These are phyloP conservation scores for Apodemia mormo DNA, from an alignment of 2,888 invertebrate genomes.

Conservation along the genomic window DNA sequence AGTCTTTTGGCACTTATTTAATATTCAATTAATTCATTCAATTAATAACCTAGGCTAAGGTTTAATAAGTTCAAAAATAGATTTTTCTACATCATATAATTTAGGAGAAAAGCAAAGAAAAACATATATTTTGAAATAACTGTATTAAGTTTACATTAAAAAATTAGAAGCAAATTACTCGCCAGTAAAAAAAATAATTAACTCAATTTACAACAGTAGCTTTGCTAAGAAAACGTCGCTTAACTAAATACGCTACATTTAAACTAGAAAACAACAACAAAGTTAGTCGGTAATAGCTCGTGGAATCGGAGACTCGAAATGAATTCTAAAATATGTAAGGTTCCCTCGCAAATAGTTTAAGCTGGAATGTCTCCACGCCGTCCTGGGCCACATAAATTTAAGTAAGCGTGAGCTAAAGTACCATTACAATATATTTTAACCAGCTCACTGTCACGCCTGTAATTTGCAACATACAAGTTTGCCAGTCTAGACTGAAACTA, in stretches of 20 bases:
- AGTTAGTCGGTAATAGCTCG: conserved; percentile 29
- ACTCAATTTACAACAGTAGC: background rate
- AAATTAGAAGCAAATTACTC: background rate
- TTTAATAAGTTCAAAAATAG: too few relatives aligned
- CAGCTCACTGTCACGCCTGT: conserved; percentile 58
- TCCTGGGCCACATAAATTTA: conserved; percentile 54
- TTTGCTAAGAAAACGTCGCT: background rate
- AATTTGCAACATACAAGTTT: conserved; percentile 66
- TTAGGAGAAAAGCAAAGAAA: too few relatives aligned
- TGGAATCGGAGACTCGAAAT: conserved; percentile 30
- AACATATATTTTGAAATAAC: too few relatives aligned
- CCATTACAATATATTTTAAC: conserved; percentile 63
- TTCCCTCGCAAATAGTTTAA: conserved; percentile 38
- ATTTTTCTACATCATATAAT: too few relatives aligned
- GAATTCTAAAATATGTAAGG: conserved; percentile 32
- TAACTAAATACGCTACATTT: conserved; percentile 8
- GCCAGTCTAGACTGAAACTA: conserved; percentile 77
- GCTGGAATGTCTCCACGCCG: conserved; percentile 42
- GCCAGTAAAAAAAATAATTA: background rate
- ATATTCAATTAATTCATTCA: too few relatives aligned
- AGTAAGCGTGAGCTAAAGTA: conserved; percentile 56
- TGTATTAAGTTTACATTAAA: too few relatives aligned
- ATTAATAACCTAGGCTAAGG: too few relatives aligned
- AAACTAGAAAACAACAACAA: conserved; percentile 20
- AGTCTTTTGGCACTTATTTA: too few relatives aligned